Percentiles rank a stretch among this genome's conserved stretches.
Conservation (phyloP, 2,888 invertebrate species). For the Drosophila monieri region DNA sequence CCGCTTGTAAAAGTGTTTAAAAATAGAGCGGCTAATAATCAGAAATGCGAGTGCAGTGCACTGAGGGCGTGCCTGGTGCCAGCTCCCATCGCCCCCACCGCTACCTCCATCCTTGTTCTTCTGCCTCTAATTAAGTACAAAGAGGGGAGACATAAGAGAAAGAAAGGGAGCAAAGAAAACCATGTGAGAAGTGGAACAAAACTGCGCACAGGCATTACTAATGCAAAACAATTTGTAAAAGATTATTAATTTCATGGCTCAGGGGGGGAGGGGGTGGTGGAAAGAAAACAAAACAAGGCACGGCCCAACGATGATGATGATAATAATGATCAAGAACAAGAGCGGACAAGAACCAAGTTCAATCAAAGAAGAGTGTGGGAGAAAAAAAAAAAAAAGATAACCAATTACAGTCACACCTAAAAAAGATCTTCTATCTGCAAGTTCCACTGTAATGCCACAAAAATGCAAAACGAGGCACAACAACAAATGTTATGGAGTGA, state of each 20-base stretch:
- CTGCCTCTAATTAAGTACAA: constrained; percentile 54
- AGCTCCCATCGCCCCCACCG: background rate
- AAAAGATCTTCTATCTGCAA: background rate
- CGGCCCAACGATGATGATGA: constrained; percentile 8
- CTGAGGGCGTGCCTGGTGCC: constrained; percentile 51
- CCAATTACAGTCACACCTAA: constrained; percentile 11
- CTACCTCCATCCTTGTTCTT: constrained; percentile 2
- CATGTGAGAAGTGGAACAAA: constrained; percentile 57
- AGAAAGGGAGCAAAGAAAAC: constrained; percentile 15
- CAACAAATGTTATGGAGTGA: constrained; percentile 5
- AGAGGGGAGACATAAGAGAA: background rate
- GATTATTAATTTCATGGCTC: constrained; percentile 68
- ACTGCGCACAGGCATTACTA: constrained; percentile 65
- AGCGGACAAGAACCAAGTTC: constrained; percentile 54
- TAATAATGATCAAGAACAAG: constrained; percentile 22
- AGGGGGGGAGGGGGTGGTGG: constrained; percentile 14
- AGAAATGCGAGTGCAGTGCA: constrained; percentile 49
- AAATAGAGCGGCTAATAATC: constrained; percentile 65
- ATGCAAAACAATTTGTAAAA: constrained; percentile 68
- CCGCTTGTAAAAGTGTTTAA: constrained; percentile 65
- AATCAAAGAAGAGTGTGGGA: constrained; percentile 27
- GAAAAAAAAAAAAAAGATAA: constrained; percentile 6
- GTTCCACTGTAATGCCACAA: constrained; percentile 23
- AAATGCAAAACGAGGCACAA: constrained; percentile 18
- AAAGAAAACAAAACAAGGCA: constrained; percentile 29